phyloP scores from a whole-genome alignment of 1,140 invertebrate species.

The Drosophila cardini region DNA sequence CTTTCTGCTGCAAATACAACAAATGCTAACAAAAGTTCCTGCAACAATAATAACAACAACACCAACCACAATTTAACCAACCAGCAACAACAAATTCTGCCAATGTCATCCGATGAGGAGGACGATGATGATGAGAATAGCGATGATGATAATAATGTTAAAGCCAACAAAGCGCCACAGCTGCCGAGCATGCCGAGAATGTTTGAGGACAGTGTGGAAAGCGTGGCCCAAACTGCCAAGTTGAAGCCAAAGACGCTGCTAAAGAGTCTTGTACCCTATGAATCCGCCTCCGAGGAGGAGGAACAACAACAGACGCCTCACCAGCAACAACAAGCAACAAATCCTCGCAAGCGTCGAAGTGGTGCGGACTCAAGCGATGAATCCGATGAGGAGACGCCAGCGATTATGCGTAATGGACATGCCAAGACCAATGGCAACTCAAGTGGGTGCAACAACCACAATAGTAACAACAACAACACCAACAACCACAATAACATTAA shows the following conservation, averaged over 20 bases:
- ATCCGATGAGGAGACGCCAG: slow-evolving; percentile 41
- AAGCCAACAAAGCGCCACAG: slow-evolving; percentile 59
- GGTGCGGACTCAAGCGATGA: slow-evolving; percentile 59
- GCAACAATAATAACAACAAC: slow-evolving; percentile 36
- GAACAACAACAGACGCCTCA: slow-evolving; percentile 34
- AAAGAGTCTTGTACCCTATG: slow-evolving; percentile 83
- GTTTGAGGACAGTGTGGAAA: slow-evolving; percentile 49
- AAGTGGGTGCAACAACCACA: slow-evolving; percentile 18
- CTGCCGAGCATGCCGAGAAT: slow-evolving; percentile 74
- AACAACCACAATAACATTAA: slow-evolving; percentile 16
- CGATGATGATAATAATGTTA: slow-evolving; percentile 50
- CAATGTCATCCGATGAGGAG: slow-evolving; percentile 73
- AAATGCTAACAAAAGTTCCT: slow-evolving; percentile 82
- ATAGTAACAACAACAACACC: slow-evolving; percentile 20
- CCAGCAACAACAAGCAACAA: slow-evolving; percentile 30
- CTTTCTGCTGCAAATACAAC: slow-evolving; percentile 64
- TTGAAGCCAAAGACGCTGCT: slow-evolving; percentile 62
- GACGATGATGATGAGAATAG: slow-evolving; percentile 51
- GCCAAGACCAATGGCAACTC: slow-evolving; percentile 52
- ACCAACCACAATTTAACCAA: slow-evolving; percentile 52
- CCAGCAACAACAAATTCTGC: slow-evolving; percentile 67
- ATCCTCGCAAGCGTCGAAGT: slow-evolving; percentile 67
- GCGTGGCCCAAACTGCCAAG: slow-evolving; percentile 56
- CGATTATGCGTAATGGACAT: slow-evolving; percentile 50
- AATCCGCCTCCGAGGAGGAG: slow-evolving; percentile 80